phyloP scores from a whole-genome alignment of 2,113 vertebrate species.

The Leptobrachium ailaonicum region DNA sequence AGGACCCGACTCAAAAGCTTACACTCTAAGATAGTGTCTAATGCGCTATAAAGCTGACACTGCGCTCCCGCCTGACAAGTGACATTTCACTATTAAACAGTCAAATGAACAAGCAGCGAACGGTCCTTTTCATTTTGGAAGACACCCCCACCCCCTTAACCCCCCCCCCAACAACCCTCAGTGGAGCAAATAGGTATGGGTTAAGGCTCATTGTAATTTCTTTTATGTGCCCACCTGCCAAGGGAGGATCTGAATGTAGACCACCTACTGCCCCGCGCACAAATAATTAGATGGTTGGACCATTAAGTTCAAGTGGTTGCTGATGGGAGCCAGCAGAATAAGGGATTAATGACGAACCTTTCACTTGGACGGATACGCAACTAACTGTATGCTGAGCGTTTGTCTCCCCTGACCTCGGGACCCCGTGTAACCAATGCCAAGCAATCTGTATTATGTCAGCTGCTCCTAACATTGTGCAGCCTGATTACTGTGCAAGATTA shows the following conservation, averaged over 20 bases:
- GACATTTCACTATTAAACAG: background rate
- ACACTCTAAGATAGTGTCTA: too few relatives aligned
- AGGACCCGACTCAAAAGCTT: too few relatives aligned
- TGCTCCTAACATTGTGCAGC: constrained; percentile 23
- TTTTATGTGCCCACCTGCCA: constrained; percentile 47
- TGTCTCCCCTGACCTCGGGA: constrained; percentile 32
- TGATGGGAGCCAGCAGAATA: constrained; percentile 38
- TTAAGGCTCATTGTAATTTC: constrained; percentile 34
- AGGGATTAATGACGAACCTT: constrained; percentile 9
- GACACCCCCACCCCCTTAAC: background rate
- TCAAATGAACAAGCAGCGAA: background rate
- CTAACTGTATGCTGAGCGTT: constrained; percentile 34
- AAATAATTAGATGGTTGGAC: constrained; percentile 39
- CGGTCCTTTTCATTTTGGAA: background rate
- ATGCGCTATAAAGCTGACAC: too few relatives aligned
- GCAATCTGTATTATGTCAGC: constrained; percentile 48
- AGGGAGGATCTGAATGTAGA: constrained; percentile 22
- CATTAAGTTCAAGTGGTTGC: constrained; percentile 45
- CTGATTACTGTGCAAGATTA: constrained; percentile 38
- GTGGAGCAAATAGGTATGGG: constrained; percentile 43
- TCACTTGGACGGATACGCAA: constrained; percentile 30
- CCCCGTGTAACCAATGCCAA: constrained; percentile 44
- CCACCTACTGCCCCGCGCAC: constrained; percentile 32
- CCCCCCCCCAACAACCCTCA: background rate
- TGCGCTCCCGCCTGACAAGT: too few relatives aligned